Evolutionary conservation across 2,888 invertebrate genomes (phyloP).

Genomic region (Nemotelus nigrinus): DNA sequence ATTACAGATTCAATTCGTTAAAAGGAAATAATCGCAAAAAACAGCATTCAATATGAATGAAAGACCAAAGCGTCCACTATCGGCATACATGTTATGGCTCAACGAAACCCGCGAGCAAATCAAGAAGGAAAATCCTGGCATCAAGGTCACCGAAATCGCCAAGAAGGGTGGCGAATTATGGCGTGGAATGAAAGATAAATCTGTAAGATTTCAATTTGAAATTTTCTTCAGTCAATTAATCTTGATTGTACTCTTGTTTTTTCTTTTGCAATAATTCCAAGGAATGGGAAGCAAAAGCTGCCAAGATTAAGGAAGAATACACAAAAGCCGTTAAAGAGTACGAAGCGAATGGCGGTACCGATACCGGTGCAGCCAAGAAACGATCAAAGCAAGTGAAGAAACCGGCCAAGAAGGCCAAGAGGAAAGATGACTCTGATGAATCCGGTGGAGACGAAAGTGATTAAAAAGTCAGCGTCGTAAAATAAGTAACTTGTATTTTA

Average conservation of each 20-base stretch:
- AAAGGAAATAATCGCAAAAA: slow-evolving; percentile 50
- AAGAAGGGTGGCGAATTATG: slow-evolving; percentile 95
- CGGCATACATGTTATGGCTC: slow-evolving; percentile 95
- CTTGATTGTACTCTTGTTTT: not conserved
- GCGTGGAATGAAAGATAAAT: slow-evolving; percentile 87
- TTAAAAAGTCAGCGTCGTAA: slow-evolving; percentile 62
- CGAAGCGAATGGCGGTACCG: slow-evolving; percentile 79
- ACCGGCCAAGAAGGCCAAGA: slow-evolving; percentile 67
- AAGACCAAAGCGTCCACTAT: slow-evolving; percentile 91
- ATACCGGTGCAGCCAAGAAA: slow-evolving; percentile 70
- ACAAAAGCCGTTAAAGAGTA: slow-evolving; percentile 89
- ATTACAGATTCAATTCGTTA: slow-evolving; percentile 21
- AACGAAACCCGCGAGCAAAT: slow-evolving; percentile 86
- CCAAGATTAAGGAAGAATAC: slow-evolving; percentile 89
- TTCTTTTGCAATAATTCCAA: slow-evolving; percentile 56
- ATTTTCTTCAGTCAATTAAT: not conserved
- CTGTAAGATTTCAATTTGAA: slow-evolving; percentile 67
- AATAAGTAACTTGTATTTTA: slow-evolving; percentile 17
- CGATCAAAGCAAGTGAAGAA: slow-evolving; percentile 68
- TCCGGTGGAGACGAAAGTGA: slow-evolving; percentile 74
- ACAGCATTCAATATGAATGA: slow-evolving; percentile 72
- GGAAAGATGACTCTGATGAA: slow-evolving; percentile 73
- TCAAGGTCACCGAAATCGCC: slow-evolving; percentile 88
- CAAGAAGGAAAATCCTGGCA: slow-evolving; percentile 87
- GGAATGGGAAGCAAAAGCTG: slow-evolving; percentile 93